Conservation (phyloP, 2,888 invertebrate species). For the Pecten maximus region DNA sequence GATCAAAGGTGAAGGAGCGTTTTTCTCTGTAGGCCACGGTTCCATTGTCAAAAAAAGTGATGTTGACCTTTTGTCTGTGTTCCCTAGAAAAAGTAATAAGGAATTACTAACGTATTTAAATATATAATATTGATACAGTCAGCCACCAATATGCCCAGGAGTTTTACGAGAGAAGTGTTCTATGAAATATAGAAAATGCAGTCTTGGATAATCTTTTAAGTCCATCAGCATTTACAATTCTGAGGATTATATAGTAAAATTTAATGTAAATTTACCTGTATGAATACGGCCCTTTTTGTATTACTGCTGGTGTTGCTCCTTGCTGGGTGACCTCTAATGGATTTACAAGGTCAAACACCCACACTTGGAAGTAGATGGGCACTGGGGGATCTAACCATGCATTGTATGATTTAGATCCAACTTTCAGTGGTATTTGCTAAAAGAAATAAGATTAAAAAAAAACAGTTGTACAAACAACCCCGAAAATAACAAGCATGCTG, state of each 20-base stretch:
- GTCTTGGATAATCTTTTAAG: no score
- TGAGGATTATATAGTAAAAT: neutral
- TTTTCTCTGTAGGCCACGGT: slow-evolving; percentile 89
- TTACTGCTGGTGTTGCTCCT: slow-evolving; percentile 58
- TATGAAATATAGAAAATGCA: no score
- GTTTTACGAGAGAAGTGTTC: no score
- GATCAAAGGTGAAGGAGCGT: slow-evolving; percentile 88
- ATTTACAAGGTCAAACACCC: slow-evolving; percentile 78
- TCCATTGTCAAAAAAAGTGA: slow-evolving; percentile 85
- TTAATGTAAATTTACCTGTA: slow-evolving; percentile 49
- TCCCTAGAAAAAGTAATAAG: slow-evolving; percentile 66
- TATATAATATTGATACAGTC: neutral
- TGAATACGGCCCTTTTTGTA: slow-evolving; percentile 60
- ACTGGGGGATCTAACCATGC: slow-evolving; percentile 89
- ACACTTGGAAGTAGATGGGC: slow-evolving; percentile 75
- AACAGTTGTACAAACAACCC: no score
- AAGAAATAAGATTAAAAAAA: slow-evolving; percentile 39
- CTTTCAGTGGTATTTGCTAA: slow-evolving; percentile 64
- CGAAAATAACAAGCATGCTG: no score
- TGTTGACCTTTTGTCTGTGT: slow-evolving; percentile 84
- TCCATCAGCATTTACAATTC: no score
- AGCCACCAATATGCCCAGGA: no score
- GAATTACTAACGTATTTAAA: neutral
- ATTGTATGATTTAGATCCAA: slow-evolving; percentile 88
- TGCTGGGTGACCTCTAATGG: slow-evolving; percentile 62